Base-by-base conservation (phyloP, 2,113 vertebrate genomes). In the Typhlomys cinereus region DNA sequence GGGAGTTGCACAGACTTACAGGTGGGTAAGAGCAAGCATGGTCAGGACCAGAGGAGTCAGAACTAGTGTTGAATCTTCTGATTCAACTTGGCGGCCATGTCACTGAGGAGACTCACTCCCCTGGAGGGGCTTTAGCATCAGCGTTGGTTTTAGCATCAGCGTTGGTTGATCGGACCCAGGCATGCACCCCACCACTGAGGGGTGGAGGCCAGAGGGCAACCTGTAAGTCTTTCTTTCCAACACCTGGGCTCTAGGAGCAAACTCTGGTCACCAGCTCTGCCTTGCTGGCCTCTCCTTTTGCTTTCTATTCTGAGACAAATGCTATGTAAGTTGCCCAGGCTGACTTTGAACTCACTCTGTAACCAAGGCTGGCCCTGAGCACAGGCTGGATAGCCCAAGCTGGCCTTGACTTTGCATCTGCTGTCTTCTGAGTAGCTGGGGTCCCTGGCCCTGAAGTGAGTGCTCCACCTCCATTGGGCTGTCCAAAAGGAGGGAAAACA, bases 11-110 rank as follows among this genome's bases (percentile, higher is more conserved):
- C 41, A 17, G 29, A 29, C 27, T n/a, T 21, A 11, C 57, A 20
- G 7, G 54, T n/a, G 36, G 2, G 3, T 12, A 5, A 25, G 5
- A 1, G 1, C 27, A 54, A 13, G 39, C 44, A 31, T 27, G 7
- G 1, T 5, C 13, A 14, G 50, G 39, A 13, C 15, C 17, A 36
- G n/a, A 27, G 52, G n/a, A 83, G 10, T 21, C 7, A 13, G 31
- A 34, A 70, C 46, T 74, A 14, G 25, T 62, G 50, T 5, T 48
- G 46, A 29, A 25, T 52, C 36, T 61, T 57, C 54, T 39, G 18
- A 66, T 46, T 66, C 11, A 12, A 0, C 21, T 11, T 31, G 7
- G 81, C n/a, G n/a, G n/a, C n/a, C n/a, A n/a, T n/a, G n/a, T n/a
- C n/a, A n/a, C n/a, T n/a, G n/a, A n/a, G n/a, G n/a, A n/a, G n/a